Evolutionary conservation across 2,888 invertebrate genomes (phyloP), one percentile per base, ranked within the genome.

Genomic region (Anagyrus pseudococci): DNA sequence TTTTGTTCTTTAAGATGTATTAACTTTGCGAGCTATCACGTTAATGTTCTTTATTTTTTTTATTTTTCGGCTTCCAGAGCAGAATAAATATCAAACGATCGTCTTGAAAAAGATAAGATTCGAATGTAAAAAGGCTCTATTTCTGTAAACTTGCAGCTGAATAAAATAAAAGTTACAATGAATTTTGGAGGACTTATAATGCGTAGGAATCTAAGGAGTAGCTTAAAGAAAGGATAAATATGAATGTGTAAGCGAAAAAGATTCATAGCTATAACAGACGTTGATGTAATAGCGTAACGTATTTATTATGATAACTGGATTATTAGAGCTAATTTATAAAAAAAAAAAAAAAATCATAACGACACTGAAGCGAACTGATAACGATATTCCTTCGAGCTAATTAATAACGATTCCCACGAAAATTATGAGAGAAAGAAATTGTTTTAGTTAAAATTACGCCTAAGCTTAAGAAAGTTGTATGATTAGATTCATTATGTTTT

Each of bases 301-400:
- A 66, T 66, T 56, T 52, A 58, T 62, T 62, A 52, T 44, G 19
- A 29, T 15, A 47, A 2, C 20, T 43, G 17, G 43, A 43, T 10
- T 17, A 65, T 65, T 65, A 58, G 58, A 33, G 41, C 40, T 50
- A 61, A 61, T 54, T 61, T 65, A 61, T 57, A 55, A 54, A 58
- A 61, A 50, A 44, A 33, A 33, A 33, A 33, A 33, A 33, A 33
- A 33, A 33, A 33, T 20, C 15, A 7, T 1, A 43, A 43, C 4
- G 8, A 2, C 15, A 66, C 52, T 62, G 20, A 62, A 66, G 40
- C 10, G 59, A 66, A 62, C 58, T 62, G 59, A 62, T 62, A 62
- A 54, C 48, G 55, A 48, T 62, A 62, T 65, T 66, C 59, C 53
- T 62, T 43, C 33, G 49, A 4, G 33, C 41, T 64, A 61, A 52